Base-by-base conservation (phyloP, 2,888 invertebrate species). In the Drosophila paramelanica region DNA sequence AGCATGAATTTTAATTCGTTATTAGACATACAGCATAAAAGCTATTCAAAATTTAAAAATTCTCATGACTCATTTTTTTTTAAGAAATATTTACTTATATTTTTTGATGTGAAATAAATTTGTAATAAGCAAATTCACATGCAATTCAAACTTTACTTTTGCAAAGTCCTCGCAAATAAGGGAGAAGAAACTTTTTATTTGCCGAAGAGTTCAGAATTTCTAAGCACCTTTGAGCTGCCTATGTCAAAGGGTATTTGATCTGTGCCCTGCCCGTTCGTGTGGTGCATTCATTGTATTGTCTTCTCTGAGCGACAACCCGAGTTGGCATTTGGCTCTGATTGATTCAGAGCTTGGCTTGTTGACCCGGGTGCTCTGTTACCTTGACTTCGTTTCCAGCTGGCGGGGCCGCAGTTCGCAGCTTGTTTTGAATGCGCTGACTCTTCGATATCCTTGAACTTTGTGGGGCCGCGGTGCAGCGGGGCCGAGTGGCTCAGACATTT, bases 371-470 rank as follows among this genome's bases (percentile, higher is more conserved):
- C 23, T 27, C 51, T 17, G 60, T 73, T 69, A 73, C 73, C 76
- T 73, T 76, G 76, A 73, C 76, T 76, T 61, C 65, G 33, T 67
- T 75, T 71, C 41, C 45, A 60, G 52, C 46, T 53, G 38, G 25
- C 31, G 45, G 23, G 41, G 27, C 39, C 23, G 39, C 36, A 42
- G 41, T 49, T 49, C 25, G 33, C 56, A 53, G 59, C 41, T 64
- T 50, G 53, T 57, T 73, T 73, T 67, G 53, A 68, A 69, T 65
- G 55, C 59, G 51, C 67, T 60, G 60, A 58, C 70, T 67, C 70
- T 70, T 64, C 61, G 64, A 71, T 77, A 82, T 83, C 79, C 81
- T 85, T 79, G 85, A 83, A 82, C 74, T 66, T 57, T 64, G 27
- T 36, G 52, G 55, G 27, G 25, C 8, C 2, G 36, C 39, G 42